A percentile compares a stretch with the other conserved stretches of the same genome.
Conservation (phyloP, 2,888 invertebrate genomes). For the Drosophila neotestacea region DNA sequence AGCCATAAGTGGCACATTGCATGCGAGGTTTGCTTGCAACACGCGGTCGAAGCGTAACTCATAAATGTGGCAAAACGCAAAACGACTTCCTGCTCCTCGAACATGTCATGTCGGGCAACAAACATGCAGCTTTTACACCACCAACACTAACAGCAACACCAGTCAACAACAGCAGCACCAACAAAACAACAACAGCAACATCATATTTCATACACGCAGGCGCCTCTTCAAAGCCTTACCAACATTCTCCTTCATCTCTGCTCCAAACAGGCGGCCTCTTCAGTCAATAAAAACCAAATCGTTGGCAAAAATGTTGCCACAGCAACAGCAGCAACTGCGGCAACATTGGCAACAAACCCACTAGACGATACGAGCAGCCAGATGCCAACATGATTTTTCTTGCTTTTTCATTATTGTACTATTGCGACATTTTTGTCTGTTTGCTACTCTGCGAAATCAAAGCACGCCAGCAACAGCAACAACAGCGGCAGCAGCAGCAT, state of each 20-base stretch:
- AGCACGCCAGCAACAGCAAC: slow-evolving; percentile 51
- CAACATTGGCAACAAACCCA: slow-evolving; percentile 15
- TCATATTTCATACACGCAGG: slow-evolving; percentile 48
- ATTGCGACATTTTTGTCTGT: slow-evolving; percentile 78
- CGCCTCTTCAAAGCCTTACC: slow-evolving; percentile 69
- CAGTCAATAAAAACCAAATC: slow-evolving; percentile 74
- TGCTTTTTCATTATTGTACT: slow-evolving; percentile 75
- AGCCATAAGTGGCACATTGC: slow-evolving; percentile 65
- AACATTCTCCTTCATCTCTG: slow-evolving; percentile 8
- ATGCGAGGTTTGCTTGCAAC: slow-evolving; percentile 69
- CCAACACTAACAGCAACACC: slow-evolving; percentile 29
- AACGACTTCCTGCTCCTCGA: slow-evolving; percentile 78
- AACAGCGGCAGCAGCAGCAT: slow-evolving; percentile 42
- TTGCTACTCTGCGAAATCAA: slow-evolving; percentile 74
- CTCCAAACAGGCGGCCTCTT: slow-evolving; percentile 66
- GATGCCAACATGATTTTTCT: slow-evolving; percentile 77
- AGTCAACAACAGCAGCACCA: slow-evolving; percentile 32
- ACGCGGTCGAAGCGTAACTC: slow-evolving; percentile 71
- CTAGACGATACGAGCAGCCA: slow-evolving; percentile 35
- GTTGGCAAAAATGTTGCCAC: slow-evolving; percentile 66
- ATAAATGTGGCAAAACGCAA: slow-evolving; percentile 78
- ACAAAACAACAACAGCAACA: slow-evolving; percentile 52
- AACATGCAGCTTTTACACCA: slow-evolving; percentile 41
- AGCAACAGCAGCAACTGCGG: slow-evolving; percentile 30
- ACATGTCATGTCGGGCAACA: slow-evolving; percentile 68